Evolutionary conservation across 30 jellyfish, hydroid and myxozoan species (phyloP).

Genomic region (Aurelia aurita complex sp. Pacific): DNA sequence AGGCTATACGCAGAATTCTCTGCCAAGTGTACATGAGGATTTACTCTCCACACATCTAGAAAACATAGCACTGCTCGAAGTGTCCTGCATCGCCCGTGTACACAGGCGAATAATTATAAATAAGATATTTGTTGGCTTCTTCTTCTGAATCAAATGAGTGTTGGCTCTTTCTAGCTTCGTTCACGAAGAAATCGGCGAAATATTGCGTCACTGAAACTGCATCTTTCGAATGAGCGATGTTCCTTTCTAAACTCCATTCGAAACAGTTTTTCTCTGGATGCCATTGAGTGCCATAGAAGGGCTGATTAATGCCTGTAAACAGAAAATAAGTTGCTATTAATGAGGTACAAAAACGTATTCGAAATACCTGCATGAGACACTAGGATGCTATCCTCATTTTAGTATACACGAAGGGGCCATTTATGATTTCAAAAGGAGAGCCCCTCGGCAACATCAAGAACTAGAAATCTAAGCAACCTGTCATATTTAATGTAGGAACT

Average conservation of each 20-base stretch:
- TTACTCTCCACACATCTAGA: constrained; percentile 2
- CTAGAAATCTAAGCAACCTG: too few relatives aligned
- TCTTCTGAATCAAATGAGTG: constrained; percentile 62
- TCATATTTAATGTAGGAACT: too few relatives aligned
- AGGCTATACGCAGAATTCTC: too few relatives aligned
- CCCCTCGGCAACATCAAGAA: too few relatives aligned
- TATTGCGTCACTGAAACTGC: constrained; percentile 82
- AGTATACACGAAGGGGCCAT: too few relatives aligned
- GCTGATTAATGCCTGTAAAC: constrained; percentile 63
- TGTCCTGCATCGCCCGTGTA: constrained; percentile 64
- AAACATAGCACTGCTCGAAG: constrained; percentile 83
- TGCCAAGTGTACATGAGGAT: too few relatives aligned
- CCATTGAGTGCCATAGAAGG: constrained; percentile 96
- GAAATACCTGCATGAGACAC: too few relatives aligned
- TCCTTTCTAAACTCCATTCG: constrained; percentile 66
- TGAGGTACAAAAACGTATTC: too few relatives aligned
- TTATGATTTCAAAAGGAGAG: too few relatives aligned
- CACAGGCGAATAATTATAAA: constrained; percentile 54
- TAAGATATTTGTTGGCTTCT: constrained; percentile 58
- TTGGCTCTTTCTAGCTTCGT: constrained; percentile 80
- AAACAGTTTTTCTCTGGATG: constrained; percentile 93
- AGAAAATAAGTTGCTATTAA: not conserved
- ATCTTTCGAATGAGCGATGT: constrained; percentile 75
- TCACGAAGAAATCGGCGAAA: constrained; percentile 82
- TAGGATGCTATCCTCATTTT: too few relatives aligned